Evolutionary conservation across 2,797 vertebrate genomes (phyloP), one percentile per base, ranked within the genome.

Genomic region (Melanotaenia nigrans): DNA sequence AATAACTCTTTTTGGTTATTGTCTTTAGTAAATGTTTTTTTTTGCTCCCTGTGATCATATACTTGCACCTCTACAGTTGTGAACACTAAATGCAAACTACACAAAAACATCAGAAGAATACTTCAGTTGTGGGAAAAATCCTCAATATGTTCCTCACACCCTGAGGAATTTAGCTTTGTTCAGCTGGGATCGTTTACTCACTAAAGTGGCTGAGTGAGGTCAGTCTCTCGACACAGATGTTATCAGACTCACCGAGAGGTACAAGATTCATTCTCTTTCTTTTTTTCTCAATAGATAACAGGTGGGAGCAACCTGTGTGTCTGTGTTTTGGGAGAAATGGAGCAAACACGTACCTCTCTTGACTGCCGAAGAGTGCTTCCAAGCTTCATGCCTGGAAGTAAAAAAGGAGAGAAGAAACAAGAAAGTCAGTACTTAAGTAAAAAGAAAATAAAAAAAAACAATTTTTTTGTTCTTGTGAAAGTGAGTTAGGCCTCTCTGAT

Each of bases 301-400:
- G 85, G 80, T 69, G 61, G 61, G 67, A 77, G 62, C 77, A 78
- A 78, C 71, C 75, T 81, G 77, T 16, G 59, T 73, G 70, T 70
- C 92, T 82, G 86, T 83, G 86, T 93, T 90, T 88, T 77, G 71
- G 82, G 76, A 79, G 73, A 73, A 81, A 71, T 59, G 55, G 77
- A 87, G 87, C 75, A 85, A 87, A 85, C 55, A 82, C 70, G 14
- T 87, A 93, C 92, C 91, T 92, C 91, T 89, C 84, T 91, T 80
- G 88, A 89, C 77, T 91, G 88, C 74, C 65, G 90, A 13, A 76
- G 83, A 82, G 85, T 84, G 61, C 61, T 86, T 77, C 75, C 76
- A 6, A 91, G 79, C 85, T 88, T 90, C 79, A 82, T 49, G 24
- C 74, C 93, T 94, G 87, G 35, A 66, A 68, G 84, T 59, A 86